Evolutionary conservation across 2,888 invertebrate species (phyloP), one percentile per base, ranked within the genome.

Genomic region (Aphelenchoides bicaudatus): DNA sequence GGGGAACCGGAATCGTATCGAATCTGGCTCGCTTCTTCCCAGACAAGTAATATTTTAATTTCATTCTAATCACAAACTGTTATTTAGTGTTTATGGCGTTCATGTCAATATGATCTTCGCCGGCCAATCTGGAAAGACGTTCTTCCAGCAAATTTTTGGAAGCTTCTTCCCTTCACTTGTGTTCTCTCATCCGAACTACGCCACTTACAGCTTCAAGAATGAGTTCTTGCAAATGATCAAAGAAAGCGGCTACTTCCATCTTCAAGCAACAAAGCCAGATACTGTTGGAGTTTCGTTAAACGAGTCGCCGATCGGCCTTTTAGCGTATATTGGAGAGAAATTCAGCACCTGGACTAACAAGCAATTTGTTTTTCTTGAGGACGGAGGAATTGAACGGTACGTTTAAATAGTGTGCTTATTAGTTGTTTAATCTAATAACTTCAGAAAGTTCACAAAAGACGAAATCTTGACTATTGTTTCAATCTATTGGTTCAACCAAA

Each of bases 321-420:
- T 90, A 0, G 88, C 88, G 0, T 93, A 91, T 74, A 88, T 92
- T 52, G 80, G 92, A 8, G 91, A 93, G 74, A 91, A 91, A 79
- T 91, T 90, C 81, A 86, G 87, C 13, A 85, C 86, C 0, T 87
- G 88, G 87, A 88, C 88, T 0, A 84, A 74, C 43, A 23, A 54
- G 0, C 19, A 21, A 60, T 82, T 82, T 73, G 82, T 80, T 19
- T 73, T 80, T 0, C 80, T 84, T 0, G 77, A 80, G 0, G 87
- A 88, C 73, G 88, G 88, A 0, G 87, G 43, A 6, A 19, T 43
- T 6, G 8, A 43, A 25, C 10, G 23, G 43, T 43, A 43, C 43
- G 8, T 21, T 43, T n/a, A n/a, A n/a, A 10, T 10, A 34, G 34
- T 34, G 10, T n/a, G 10, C n/a, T 34, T 34, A 34, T 34, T n/a